Base-by-base conservation (phyloP, 2,888 invertebrate species). In the Drosophila setosimentum region DNA sequence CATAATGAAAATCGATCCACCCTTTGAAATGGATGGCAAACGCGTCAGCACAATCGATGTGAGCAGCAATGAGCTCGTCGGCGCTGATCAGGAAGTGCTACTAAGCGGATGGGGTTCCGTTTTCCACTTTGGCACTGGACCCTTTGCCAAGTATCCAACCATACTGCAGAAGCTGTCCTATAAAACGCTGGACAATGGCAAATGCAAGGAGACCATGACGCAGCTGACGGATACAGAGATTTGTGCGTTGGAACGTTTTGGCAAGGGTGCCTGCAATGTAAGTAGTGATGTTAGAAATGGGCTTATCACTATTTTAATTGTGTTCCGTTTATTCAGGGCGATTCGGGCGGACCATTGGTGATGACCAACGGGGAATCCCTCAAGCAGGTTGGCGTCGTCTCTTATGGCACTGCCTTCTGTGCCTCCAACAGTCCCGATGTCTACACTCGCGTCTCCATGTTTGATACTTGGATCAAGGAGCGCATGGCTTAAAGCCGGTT, bases 31-130 rank as follows among this genome's bases (percentile, higher is more conserved):
- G 51, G 90, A 92, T 70, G 85, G 77, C 13, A 72, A 84, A 32
- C 91, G 83, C 0, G 92, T 94, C 0, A 91, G 92, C 37, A 91
- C 93, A 2, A 93, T 95, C 37, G 91, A 91, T 68, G 91, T 92
- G 10, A 87, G 83, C 35, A 87, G 91, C 58, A 76, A 76, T 33
- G 91, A 90, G 4, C 67, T 77, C 27, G 87, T 93, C 4, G 91
- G 81, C 7, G 91, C 89, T 5, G 87, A 87, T 49, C 89, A 92
- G 51, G 78, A 83, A 4, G 91, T 91, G 0, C 68, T 86, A 7
- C 78, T 93, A 0, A 91, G 92, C 0, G 93, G 93, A 3, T 93
- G 93, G 93, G 93, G 93, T 3, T 92, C 92, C 0, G 89, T 91
- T 0, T 89, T 89, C 55, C 92, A 92, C 67, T 90, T 93, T 32